Evolutionary conservation across 2,888 invertebrate species (phyloP).

Genomic region (Zaprionus obscuricornis): DNA sequence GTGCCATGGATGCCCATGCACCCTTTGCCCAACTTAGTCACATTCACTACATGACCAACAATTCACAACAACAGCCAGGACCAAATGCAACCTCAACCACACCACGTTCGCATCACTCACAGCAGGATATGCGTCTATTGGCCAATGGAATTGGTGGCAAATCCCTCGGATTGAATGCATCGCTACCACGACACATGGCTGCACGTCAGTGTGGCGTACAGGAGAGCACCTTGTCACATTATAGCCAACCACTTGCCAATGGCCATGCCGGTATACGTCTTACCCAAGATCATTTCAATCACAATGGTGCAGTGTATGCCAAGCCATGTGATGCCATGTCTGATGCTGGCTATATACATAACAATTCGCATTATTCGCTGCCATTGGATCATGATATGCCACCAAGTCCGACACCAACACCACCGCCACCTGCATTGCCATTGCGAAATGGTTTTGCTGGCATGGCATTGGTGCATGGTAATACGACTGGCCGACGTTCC

Average conservation of each 20-base stretch:
- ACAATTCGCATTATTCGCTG: slow-evolving; percentile 82
- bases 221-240: slow-evolving; percentile 76
- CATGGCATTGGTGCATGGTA: slow-evolving; percentile 72
- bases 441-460: slow-evolving; percentile 77
- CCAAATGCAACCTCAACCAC: slow-evolving; percentile 20
- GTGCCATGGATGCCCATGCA: slow-evolving; percentile 73
- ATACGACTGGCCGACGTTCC: slow-evolving; percentile 80
- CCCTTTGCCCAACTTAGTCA: slow-evolving; percentile 82
- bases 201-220: slow-evolving; percentile 42
- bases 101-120: slow-evolving; percentile 62
- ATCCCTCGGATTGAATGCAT: slow-evolving; percentile 53
- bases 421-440: slow-evolving; percentile 82
- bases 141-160: slow-evolving; percentile 74
- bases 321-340: slow-evolving; percentile 70
- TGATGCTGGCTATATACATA: slow-evolving; percentile 81
- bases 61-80: slow-evolving; percentile 30
- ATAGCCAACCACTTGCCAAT: slow-evolving; percentile 81
- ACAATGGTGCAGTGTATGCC: slow-evolving; percentile 70
- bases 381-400: slow-evolving; percentile 82
- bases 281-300: slow-evolving; percentile 82
- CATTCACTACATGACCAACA: slow-evolving; percentile 83
- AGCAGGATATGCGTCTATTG: slow-evolving; percentile 78
- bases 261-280: slow-evolving; percentile 76
- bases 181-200: slow-evolving; percentile 70
- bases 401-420: slow-evolving; percentile 80